Evolutionary conservation across 2,888 invertebrate genomes (phyloP).

Genomic region (Panopea generosa): DNA sequence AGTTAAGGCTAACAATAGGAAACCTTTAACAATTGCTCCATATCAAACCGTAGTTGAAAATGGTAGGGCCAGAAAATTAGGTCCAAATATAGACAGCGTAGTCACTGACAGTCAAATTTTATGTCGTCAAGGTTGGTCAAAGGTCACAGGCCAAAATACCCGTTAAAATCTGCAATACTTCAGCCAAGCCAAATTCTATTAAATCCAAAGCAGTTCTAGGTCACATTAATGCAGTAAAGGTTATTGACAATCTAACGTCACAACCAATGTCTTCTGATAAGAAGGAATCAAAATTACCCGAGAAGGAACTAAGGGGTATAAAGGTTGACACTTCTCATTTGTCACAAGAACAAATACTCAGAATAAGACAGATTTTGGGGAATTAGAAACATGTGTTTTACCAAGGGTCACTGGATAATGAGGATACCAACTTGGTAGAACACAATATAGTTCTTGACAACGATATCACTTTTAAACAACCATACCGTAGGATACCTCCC

Average conservation of each 20-base stretch:
- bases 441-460: slow-evolving; percentile 35
- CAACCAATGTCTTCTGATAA: background rate
- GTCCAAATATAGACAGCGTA: background rate
- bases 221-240: background rate
- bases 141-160: slow-evolving; percentile 3
- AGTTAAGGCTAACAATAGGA: background rate
- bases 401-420: slow-evolving; percentile 20
- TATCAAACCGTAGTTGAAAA: background rate
- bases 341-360: background rate
- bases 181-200: slow-evolving; percentile 5
- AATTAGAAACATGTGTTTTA: slow-evolving; percentile 26
- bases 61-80: background rate
- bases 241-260: slow-evolving; percentile 13
- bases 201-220: background rate
- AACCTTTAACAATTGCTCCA: background rate
- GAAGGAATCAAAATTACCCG: background rate
- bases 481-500: slow-evolving; percentile 30
- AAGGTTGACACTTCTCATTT: background rate
- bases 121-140: too few species aligned
- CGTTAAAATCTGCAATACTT: slow-evolving; percentile 16
- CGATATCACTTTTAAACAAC: slow-evolving; percentile 21
- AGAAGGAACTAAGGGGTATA: background rate
- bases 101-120: slow-evolving; percentile 18
- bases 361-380: slow-evolving; percentile 1
- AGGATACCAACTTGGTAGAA: slow-evolving; percentile 20